Evolutionary conservation across 2,113 vertebrate genomes (phyloP), one percentile per base, ranked within the genome.

Genomic region (Eudyptes chrysolophus): DNA sequence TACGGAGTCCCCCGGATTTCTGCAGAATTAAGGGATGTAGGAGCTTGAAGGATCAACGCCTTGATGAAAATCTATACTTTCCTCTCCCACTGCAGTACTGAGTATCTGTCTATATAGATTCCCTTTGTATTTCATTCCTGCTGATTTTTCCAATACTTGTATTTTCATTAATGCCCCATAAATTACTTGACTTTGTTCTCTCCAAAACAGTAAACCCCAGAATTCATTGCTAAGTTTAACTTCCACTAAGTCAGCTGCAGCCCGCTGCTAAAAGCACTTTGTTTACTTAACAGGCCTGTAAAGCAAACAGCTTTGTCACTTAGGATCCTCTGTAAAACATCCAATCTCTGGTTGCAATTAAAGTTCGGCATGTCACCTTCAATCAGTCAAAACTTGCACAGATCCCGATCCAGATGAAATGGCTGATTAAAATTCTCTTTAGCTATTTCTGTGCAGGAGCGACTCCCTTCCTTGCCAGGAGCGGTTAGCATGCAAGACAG

Each of bases 401-500:
- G 72, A 85, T 13, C 71, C 54, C 4, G 6, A 40, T 65, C 15
- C 78, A 49, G 90, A 92, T 44, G 71, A 90, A 92, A 90, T 4
- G 66, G 9, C n/a, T 84, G 76, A 86, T 84, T 58, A 92, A 62
- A 80, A 92, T 42, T 94, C 79, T 80, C 71, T 38, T 26, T 29
- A 89, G 66, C 49, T 65, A 16, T 70, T 84, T 90, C 90, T 54
- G 34, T n/a, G 82, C 76, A 70, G 68, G 17, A 93, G 51, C 0
- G 3, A 27, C 36, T 69, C n/a, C 18, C 5, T 48, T 58, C 46
- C 65, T 14, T 0, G 3, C 0, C 9, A 79, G 46, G 48, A 38
- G 34, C 0, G 0, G 68, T 60, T 22, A 57, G 34, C 0, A 1
- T 2, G 10, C 1, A 4, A 6, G 40, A 58, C 20, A 29, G 40